Percentiles rank a stretch among this genome's conserved stretches.
These are phyloP conservation scores for Raja brachyura DNA, from an alignment of 2,113 vertebrate species.

Conservation along the genomic window DNA sequence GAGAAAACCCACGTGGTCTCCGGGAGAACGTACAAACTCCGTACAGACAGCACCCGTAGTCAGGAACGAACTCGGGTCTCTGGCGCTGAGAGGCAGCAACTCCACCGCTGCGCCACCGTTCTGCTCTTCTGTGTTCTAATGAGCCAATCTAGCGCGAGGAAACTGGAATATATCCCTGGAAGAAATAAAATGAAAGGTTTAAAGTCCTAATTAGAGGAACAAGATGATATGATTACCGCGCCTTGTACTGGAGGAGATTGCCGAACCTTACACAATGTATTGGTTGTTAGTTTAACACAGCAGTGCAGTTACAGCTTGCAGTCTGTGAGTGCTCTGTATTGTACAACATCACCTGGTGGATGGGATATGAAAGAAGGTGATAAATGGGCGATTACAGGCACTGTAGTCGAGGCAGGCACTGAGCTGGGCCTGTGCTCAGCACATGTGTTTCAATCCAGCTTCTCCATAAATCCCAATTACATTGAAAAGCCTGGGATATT, in stretches of 20 bases:
- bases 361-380: background rate
- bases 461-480: slow-evolving; percentile 64
- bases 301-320: no score
- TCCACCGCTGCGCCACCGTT: no score
- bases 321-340: no score
- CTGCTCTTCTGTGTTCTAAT: no score
- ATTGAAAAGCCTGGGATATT: slow-evolving; percentile 71
- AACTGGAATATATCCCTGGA: background rate
- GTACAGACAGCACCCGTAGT: no score
- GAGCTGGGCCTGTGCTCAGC: slow-evolving; percentile 42
- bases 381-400: background rate
- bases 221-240: background rate
- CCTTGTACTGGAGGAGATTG: background rate
- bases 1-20: no score
- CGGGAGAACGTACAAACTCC: no score
- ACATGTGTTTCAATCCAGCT: slow-evolving; percentile 58
- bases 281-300: background rate
- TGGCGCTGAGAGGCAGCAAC: no score
- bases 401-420: background rate
- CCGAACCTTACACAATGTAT: background rate
- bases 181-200: background rate
- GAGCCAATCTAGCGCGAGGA: background rate
- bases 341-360: background rate
- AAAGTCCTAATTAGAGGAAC: background rate
- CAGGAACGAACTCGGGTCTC: no score